phyloP scores from a whole-genome alignment of 2,888 invertebrate species.

The Melanargia galathea region DNA sequence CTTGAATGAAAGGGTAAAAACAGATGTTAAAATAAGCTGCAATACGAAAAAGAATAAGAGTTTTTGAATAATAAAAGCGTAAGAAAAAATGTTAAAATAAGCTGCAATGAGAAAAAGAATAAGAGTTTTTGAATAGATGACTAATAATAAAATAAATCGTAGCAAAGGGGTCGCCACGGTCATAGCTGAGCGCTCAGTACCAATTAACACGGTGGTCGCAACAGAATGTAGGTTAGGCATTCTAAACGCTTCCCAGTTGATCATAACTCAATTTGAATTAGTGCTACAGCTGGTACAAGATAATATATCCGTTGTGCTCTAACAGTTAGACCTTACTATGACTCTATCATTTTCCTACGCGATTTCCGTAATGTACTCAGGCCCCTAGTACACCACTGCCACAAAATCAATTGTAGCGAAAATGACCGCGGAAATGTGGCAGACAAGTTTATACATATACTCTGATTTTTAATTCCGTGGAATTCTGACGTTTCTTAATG shows the following conservation, averaged over 20 bases:
- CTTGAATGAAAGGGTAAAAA: too few relatives aligned
- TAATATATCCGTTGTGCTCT: constrained; percentile 32
- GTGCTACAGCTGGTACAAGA: constrained; percentile 31
- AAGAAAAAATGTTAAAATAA: too few relatives aligned
- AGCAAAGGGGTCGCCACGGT: constrained; percentile 38
- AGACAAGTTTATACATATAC: too few relatives aligned
- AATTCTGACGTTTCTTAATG: too few relatives aligned
- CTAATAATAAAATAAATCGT: constrained; percentile 35
- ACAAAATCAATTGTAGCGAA: too few relatives aligned
- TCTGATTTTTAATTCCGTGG: too few relatives aligned
- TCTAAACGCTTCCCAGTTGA: constrained; percentile 42
- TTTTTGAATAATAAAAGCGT: constrained; percentile 25
- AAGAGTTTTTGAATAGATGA: constrained; percentile 26
- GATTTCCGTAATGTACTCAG: too few relatives aligned
- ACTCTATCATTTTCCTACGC: too few relatives aligned
- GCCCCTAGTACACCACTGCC: too few relatives aligned
- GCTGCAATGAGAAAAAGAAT: not conserved
- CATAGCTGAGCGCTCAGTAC: constrained; percentile 36
- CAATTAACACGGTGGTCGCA: constrained; percentile 42
- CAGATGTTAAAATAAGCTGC: not conserved
- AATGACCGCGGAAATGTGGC: too few relatives aligned
- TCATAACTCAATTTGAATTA: constrained; percentile 39
- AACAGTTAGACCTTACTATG: too few relatives aligned
- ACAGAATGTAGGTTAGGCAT: constrained; percentile 41
- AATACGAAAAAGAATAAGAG: constrained; percentile 4